Percentiles rank a stretch among this genome's conserved stretches.
phyloP scores from a whole-genome alignment of 2,797 vertebrate species.

The Melopsittacus undulatus region DNA sequence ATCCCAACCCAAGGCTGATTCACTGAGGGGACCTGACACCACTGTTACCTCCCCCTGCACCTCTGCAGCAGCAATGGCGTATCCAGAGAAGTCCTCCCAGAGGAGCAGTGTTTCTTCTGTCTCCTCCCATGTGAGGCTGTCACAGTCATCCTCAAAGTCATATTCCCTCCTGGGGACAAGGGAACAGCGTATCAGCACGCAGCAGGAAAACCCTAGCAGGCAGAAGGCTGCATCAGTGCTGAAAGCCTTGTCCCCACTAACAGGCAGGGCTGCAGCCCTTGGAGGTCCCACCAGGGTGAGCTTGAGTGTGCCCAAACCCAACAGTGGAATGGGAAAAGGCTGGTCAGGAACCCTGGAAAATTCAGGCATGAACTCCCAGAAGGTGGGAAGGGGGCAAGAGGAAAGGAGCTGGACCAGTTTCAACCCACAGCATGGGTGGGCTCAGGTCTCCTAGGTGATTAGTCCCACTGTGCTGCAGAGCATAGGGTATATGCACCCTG shows the following conservation, averaged over 20 bases:
- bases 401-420: neutral
- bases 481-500: neutral
- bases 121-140: conserved; percentile 98
- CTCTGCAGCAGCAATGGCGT: conserved; percentile 86
- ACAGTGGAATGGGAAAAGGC: neutral
- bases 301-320: neutral
- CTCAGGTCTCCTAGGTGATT: neutral
- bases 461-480: neutral
- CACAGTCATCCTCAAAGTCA: conserved; percentile 97
- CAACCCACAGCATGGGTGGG: accelerated
- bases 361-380: neutral
- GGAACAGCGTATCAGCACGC: neutral
- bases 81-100: conserved; percentile 98
- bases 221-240: accelerated
- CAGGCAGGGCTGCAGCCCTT: neutral
- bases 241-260: accelerated
- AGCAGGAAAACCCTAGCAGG: neutral
- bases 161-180: conserved; percentile 86
- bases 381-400: neutral
- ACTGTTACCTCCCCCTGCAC: conserved; percentile 88
- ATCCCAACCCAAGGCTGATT: neutral
- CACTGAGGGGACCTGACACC: neutral
- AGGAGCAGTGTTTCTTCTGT: conserved; percentile 95
- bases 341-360: neutral
- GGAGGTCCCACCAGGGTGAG: neutral